Evolutionary conservation across 2,797 vertebrate genomes (phyloP).

Genomic region (Harpagifer antarcticus): DNA sequence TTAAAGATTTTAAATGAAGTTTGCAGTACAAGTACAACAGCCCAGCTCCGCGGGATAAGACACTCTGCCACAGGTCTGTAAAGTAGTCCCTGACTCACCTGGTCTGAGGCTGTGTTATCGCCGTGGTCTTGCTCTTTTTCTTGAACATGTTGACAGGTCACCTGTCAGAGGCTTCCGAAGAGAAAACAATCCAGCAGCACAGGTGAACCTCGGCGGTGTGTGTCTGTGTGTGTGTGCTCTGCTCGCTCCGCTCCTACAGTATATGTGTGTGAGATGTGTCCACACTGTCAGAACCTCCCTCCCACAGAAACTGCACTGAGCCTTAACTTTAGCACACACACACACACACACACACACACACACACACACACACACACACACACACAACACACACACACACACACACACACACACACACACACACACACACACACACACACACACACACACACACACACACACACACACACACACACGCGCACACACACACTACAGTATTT

Average conservation of each 20-base stretch:
- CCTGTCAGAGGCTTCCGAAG: conserved; percentile 50
- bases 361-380: background rate
- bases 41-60: background rate
- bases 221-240: background rate
- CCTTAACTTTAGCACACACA: conserved; percentile 12
- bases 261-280: background rate
- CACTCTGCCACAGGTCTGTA: no score
- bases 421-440: background rate
- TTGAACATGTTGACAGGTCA: conserved; percentile 76
- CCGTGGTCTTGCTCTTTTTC: conserved; percentile 65
- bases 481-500: no score
- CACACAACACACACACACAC: no score
- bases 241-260: background rate
- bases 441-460: background rate
- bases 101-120: conserved; percentile 60
- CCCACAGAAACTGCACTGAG: conserved; percentile 4
- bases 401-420: background rate
- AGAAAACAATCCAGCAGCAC: conserved; percentile 24
- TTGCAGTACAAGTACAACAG: background rate
- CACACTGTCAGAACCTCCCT: conserved; percentile 25
- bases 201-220: conserved; percentile 33
- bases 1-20: background rate
- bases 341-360: conserved; percentile 3
- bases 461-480: fast-evolving
- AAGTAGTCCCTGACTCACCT: conserved; percentile 45